Evolutionary conservation across 2,113 vertebrate species (phyloP).

Genomic region (Lanius collurio): DNA sequence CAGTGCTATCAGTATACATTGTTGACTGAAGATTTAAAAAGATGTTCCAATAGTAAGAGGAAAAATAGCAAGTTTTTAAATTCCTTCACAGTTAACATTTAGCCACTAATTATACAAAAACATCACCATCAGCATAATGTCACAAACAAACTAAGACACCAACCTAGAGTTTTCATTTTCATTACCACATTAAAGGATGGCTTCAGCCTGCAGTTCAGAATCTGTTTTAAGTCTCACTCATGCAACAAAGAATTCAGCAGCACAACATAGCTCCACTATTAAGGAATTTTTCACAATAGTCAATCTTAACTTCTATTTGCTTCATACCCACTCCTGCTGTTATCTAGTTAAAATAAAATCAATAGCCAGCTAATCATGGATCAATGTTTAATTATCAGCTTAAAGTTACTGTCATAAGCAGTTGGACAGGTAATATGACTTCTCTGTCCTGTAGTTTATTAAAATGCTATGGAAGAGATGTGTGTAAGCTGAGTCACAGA

Average conservation of each 20-base stretch:
- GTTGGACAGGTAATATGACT: neutral
- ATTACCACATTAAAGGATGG: neutral
- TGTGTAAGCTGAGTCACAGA: neutral
- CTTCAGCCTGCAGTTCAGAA: neutral
- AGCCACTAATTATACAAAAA: neutral
- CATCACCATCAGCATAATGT: neutral
- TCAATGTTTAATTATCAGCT: slow-evolving; percentile 21
- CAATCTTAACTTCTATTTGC: neutral
- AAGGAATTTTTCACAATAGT: neutral
- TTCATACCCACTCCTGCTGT: neutral
- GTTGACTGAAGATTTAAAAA: neutral
- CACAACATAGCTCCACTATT: neutral
- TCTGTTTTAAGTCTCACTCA: neutral
- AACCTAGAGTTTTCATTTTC: neutral
- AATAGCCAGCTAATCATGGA: neutral
- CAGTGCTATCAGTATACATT: neutral
- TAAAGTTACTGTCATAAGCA: neutral
- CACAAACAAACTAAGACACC: neutral
- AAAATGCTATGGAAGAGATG: neutral
- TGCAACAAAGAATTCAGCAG: neutral
- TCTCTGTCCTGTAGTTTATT: neutral
- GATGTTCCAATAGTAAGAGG: neutral
- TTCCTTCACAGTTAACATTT: neutral
- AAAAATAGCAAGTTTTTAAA: neutral
- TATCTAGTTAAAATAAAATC: neutral